Evolutionary conservation across 1,140 invertebrate genomes (phyloP), one percentile per base, ranked within the genome.

Genomic region (Aphelenchoides besseyi): DNA sequence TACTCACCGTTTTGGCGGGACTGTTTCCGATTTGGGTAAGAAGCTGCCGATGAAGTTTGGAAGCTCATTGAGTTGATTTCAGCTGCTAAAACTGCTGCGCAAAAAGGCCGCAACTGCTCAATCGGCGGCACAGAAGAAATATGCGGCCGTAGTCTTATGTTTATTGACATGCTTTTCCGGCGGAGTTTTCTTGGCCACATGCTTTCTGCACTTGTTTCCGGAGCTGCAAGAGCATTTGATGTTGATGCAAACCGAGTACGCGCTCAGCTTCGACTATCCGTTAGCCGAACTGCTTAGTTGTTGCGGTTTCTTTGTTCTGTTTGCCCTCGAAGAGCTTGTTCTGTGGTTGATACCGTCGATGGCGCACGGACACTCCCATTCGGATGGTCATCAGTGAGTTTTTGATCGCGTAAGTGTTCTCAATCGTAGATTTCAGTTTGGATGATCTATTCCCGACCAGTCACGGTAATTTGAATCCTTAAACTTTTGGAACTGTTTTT

Each of bases 221-320:
- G 92, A 94, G 86, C 89, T 91, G 0, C 33, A 35, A 9, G 77
- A 82, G 32, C 79, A 80, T 64, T 8, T 81, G 1, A 63, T 69
- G 2, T 33, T 36, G 16, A 70, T 81, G 63, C 41, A 71, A 36
- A 8, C 41, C 3, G 41, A 32, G 12, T 71, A 74, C 59, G 23
- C 23, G 0, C 69, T 53, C 16, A 29, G 76, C 29, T 54, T 75
- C 2, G 54, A 79, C 35, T 85, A 92, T 77, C 89, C 90, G 0
- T 80, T 91, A 3, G 89, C 91, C 0, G 89, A 92, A 71, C 80
- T 92, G 8, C 79, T 90, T 0, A 87, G 91, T 36, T 91, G 90
- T 74, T 83, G 86, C 16, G 92, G 92, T 9, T 93, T 94, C 85
- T 93, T 93, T 83, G 86, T 91, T 3, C 91, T 94, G 88, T 93